A percentile compares a stretch with the other conserved stretches of the same genome.
Conservation (phyloP, 1,140 invertebrate species). For the Atta texana region DNA sequence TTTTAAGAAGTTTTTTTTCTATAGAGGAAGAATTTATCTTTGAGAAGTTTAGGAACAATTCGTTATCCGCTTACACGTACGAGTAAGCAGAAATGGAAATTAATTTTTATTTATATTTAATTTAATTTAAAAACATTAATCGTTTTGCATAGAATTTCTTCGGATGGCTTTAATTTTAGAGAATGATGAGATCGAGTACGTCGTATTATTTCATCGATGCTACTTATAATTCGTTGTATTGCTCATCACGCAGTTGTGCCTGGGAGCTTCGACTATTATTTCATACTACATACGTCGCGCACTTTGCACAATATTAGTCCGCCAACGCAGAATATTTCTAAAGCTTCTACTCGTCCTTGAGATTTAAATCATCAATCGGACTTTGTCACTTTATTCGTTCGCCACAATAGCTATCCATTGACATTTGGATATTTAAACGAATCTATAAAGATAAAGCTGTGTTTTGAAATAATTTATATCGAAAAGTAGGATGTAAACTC, state of each 20-base stretch:
- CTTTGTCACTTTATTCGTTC: conserved; percentile 38
- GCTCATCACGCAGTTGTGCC: conserved; percentile 10
- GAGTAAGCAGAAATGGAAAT: not conserved
- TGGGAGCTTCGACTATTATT: conserved; percentile 50
- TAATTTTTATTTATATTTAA: not conserved
- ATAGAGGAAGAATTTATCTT: not conserved
- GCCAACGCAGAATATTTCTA: conserved; percentile 64
- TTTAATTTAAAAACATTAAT: not conserved
- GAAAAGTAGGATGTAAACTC: conserved; percentile 1
- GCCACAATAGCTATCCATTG: not conserved
- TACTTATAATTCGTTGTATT: conserved; percentile 38
- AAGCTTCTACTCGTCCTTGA: conserved; percentile 54
- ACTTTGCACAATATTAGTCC: conserved; percentile 58
- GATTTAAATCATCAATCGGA: conserved; percentile 23
- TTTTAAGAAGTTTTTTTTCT: too few species aligned
- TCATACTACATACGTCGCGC: conserved; percentile 28
- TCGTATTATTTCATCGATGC: conserved; percentile 36
- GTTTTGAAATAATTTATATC: not conserved
- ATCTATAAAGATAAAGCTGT: not conserved
- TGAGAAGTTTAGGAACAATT: not conserved
- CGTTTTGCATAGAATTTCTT: not conserved
- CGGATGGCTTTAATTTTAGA: conserved; percentile 14
- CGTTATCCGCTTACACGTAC: not conserved
- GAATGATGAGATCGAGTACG: conserved; percentile 14
- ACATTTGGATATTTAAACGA: conserved; percentile 3